Evolutionary conservation across 1,140 invertebrate species (phyloP), one percentile per base, ranked within the genome.

Genomic region (Anoplolepis gracilipes): DNA sequence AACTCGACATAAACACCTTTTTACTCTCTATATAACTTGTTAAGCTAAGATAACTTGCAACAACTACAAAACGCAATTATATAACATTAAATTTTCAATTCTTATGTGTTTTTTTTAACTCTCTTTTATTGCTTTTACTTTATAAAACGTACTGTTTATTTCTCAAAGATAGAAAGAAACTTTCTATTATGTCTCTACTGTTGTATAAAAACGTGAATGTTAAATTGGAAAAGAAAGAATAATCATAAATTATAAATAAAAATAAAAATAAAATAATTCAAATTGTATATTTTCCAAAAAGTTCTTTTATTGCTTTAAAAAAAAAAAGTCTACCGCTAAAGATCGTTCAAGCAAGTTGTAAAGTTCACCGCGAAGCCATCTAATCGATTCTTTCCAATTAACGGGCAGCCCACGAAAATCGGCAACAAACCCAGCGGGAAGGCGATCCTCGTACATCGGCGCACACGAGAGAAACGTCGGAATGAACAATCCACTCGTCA

Each of bases 401-500:
- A 72, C 65, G 73, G 6, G 57, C 28, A 11, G 65, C 22, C 49
- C 53, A 57, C 42, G 19, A 49, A 82, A 82, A 82, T 82, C 78
- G 76, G 87, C 69, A 57, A 55, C 78, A 75, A 78, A 73, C 61
- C 64, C 69, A 59, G 55, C 70, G 61, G 61, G 82, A 55, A 84
- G 82, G 78, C 73, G 16, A 65, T 85, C 84, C 53, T 67, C 57
- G 87, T 73, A 69, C 81, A 39, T 81, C 77, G 73, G 19, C 33
- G 46, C 30, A 75, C 16, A 30, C 61, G 46, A 87, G n/a, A 13
- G 25, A 42, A 90, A 92, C 90, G 90, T 92, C 87, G 92, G 93
- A 94, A 95, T 94, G 94, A 95, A 94, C 94, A 95, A 94, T 94
- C 93, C 92, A 93, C 93, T 93, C 93, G 73, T 92, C 84, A 91